Conservation (phyloP, 2,888 invertebrate genomes). For the Norana najaformis region DNA sequence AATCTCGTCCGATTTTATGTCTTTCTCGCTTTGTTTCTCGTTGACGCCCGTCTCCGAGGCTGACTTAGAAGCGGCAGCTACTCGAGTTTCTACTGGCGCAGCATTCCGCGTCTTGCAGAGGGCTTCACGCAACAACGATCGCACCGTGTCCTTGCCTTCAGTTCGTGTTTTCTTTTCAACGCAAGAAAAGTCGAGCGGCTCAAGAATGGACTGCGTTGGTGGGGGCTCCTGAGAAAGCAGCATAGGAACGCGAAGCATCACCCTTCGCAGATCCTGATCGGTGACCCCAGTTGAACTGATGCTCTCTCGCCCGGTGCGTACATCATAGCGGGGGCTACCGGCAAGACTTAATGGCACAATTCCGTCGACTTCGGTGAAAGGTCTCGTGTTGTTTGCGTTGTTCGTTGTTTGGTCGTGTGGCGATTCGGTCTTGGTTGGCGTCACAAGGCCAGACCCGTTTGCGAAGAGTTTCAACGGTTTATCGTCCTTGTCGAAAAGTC, state of each 20-base stretch:
- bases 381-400: neutral
- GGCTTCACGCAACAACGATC: conserved; percentile 28
- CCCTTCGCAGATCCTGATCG: neutral
- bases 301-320: neutral
- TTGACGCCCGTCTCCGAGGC: neutral
- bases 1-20: neutral
- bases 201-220: neutral
- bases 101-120: conserved; percentile 29
- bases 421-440: neutral
- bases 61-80: no score
- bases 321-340: neutral
- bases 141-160: conserved; percentile 26
- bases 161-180: neutral
- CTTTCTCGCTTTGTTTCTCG: neutral
- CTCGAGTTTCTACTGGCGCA: neutral
- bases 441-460: neutral
- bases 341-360: neutral
- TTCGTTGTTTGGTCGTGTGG: neutral
- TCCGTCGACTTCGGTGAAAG: neutral
- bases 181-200: conserved; percentile 16
- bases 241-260: conserved; percentile 14
- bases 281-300: neutral
- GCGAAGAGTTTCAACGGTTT: conserved; percentile 33
- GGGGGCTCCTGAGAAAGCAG: neutral
- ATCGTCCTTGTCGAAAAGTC: neutral